These are phyloP conservation scores for Chymomyza fuscimana DNA, from an alignment of 2,888 invertebrate species.

Conservation along the genomic window DNA sequence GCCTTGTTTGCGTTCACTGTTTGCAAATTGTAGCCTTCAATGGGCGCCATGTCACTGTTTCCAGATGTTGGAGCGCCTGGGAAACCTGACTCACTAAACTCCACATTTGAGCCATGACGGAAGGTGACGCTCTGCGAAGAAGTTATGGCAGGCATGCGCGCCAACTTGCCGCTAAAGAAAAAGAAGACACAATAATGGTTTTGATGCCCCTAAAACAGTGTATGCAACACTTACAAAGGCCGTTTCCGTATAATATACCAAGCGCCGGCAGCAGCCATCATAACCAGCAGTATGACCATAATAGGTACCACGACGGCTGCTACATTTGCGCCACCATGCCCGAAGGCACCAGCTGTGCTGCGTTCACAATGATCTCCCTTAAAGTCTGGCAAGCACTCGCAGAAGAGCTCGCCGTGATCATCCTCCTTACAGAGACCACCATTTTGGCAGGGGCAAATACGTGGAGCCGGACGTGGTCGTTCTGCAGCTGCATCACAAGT, in stretches of 20 bases:
- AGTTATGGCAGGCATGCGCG: constrained; percentile 88
- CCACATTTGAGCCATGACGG: constrained; percentile 95
- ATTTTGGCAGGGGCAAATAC: constrained; percentile 91
- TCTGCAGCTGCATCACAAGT: constrained; percentile 92
- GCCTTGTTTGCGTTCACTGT: constrained; percentile 87
- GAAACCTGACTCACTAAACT: constrained; percentile 86
- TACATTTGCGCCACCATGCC: constrained; percentile 82
- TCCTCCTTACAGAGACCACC: constrained; percentile 88
- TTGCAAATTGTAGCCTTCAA: constrained; percentile 90
- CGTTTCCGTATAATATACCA: constrained; percentile 90
- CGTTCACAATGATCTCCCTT: constrained; percentile 88
- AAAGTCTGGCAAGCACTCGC: constrained; percentile 87
- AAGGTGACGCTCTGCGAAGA: constrained; percentile 95
- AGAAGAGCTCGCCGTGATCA: constrained; percentile 83
- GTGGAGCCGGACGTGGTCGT: constrained; percentile 86
- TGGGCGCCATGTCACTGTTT: constrained; percentile 80
- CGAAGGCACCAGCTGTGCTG: constrained; percentile 83
- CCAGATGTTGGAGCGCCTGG: constrained; percentile 75
- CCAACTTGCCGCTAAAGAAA: constrained; percentile 87
- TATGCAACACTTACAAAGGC: constrained; percentile 87
- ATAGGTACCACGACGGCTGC: constrained; percentile 91
- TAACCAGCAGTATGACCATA: constrained; percentile 87
- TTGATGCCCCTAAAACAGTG: not conserved
- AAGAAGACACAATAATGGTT: not conserved
- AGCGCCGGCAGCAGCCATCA: constrained; percentile 86